These are phyloP conservation scores for Indri indri DNA, from an alignment of 2,113 vertebrate species.

Conservation along the genomic window DNA sequence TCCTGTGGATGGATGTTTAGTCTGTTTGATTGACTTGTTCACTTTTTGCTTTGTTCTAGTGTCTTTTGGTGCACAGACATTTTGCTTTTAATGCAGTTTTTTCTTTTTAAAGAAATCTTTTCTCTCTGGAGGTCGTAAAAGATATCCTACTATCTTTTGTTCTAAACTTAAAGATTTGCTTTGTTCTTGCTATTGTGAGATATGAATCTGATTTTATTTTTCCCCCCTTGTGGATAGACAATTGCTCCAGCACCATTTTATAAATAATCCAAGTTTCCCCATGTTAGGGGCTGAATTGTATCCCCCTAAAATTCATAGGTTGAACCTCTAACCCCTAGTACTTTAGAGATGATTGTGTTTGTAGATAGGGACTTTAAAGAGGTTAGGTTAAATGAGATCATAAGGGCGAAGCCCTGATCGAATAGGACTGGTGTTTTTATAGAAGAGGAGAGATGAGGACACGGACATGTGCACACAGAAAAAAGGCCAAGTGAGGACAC, in stretches of 20 bases:
- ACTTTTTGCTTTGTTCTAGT: not conserved
- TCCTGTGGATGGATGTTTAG: not conserved
- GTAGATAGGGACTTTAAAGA: not conserved
- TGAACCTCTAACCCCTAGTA: not conserved
- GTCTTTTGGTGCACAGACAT: not conserved
- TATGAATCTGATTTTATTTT: not conserved
- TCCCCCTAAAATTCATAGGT: not conserved
- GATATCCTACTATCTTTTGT: not conserved
- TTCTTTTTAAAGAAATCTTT: not conserved
- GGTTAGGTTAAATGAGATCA: not conserved
- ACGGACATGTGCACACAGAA: not conserved
- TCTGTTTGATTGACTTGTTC: not conserved
- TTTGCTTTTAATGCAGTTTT: not conserved
- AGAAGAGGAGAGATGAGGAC: not conserved
- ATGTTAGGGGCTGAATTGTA: not conserved
- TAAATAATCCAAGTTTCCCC: not conserved
- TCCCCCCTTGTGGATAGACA: not conserved
- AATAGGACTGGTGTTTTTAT: not conserved
- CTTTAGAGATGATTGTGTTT: not conserved
- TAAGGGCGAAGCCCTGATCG: not conserved
- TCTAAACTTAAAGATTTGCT: not conserved
- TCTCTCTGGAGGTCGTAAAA: not conserved
- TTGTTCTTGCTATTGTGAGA: not conserved
- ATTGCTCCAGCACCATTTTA: not conserved
- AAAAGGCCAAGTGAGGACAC: not conserved